Percentiles rank a stretch among this genome's conserved stretches.
Evolutionary conservation across 2,113 vertebrate genomes (phyloP).

Genomic region (Brachypteracias leptosomus): DNA sequence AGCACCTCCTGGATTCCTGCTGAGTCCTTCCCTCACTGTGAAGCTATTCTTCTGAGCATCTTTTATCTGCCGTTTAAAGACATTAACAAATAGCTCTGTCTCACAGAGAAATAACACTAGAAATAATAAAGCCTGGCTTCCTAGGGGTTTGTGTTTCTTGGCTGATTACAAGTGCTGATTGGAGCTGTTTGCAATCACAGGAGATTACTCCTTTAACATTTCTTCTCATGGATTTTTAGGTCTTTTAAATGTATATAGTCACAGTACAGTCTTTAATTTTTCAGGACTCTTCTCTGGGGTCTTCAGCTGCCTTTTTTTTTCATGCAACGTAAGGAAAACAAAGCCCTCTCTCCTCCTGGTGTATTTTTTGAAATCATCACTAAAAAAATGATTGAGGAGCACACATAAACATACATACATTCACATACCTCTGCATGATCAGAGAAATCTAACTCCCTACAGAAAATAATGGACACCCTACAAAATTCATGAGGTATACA

Average conservation of each 20-base stretch:
- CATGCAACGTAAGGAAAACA: neutral
- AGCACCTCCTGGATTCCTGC: neutral
- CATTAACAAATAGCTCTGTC: neutral
- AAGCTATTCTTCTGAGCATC: neutral
- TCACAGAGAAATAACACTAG: slow-evolving; percentile 15
- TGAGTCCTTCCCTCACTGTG: neutral
- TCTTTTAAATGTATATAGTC: neutral
- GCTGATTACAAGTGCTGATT: neutral
- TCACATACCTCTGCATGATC: fast-evolving
- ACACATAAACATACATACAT: neutral
- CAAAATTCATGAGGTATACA: neutral
- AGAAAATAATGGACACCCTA: neutral
- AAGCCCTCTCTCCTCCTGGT: neutral
- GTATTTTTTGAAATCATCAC: neutral
- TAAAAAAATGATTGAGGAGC: neutral
- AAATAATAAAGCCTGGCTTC: slow-evolving; percentile 32
- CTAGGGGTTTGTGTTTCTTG: slow-evolving; percentile 22
- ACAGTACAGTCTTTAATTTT: neutral
- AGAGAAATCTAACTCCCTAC: neutral
- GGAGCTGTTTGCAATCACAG: neutral
- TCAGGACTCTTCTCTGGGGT: neutral
- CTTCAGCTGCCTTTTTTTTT: neutral
- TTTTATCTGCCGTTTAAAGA: slow-evolving; percentile 1
- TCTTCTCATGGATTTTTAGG: neutral
- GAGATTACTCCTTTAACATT: neutral